Evolutionary conservation across 2,888 invertebrate genomes (phyloP).

Genomic region (Eumerus sabulonum): DNA sequence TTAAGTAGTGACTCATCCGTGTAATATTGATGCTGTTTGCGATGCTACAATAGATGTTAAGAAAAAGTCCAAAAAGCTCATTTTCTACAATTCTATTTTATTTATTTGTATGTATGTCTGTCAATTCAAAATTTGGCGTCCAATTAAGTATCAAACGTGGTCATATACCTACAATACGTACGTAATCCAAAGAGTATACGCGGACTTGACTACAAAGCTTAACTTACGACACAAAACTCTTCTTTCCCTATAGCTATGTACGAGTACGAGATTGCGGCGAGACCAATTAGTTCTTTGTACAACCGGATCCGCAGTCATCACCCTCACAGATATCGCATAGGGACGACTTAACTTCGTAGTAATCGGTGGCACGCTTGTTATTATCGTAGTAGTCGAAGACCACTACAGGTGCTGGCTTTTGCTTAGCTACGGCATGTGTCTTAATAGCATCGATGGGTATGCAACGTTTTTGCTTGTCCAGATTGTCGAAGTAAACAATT

Average conservation of each 20-base stretch:
- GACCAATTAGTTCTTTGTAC: slow-evolving; percentile 66
- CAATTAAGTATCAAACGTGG: slow-evolving; percentile 41
- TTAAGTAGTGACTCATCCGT: too few species aligned
- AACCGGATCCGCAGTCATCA: slow-evolving; percentile 79
- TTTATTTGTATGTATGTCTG: slow-evolving; percentile 27
- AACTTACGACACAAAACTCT: slow-evolving; percentile 45
- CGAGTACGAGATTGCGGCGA: too few species aligned
- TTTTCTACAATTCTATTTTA: neutral
- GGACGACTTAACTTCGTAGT: slow-evolving; percentile 80
- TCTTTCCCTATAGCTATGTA: too few species aligned
- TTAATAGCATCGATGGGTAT: slow-evolving; percentile 91
- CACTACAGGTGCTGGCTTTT: slow-evolving; percentile 91
- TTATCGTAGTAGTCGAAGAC: slow-evolving; percentile 96
- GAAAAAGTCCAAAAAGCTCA: too few species aligned
- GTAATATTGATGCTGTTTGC: too few species aligned
- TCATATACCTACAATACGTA: neutral
- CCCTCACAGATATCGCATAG: slow-evolving; percentile 92
- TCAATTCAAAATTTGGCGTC: slow-evolving; percentile 44
- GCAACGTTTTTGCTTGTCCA: slow-evolving; percentile 84
- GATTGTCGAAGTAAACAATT: slow-evolving; percentile 86
- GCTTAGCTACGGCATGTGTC: slow-evolving; percentile 90
- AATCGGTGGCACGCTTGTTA: slow-evolving; percentile 77
- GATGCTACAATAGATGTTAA: too few species aligned
- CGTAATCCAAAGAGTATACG: neutral
- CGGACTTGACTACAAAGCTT: slow-evolving; percentile 42